Conservation (phyloP, 2,888 invertebrate species). For the Clusia tigrina region DNA sequence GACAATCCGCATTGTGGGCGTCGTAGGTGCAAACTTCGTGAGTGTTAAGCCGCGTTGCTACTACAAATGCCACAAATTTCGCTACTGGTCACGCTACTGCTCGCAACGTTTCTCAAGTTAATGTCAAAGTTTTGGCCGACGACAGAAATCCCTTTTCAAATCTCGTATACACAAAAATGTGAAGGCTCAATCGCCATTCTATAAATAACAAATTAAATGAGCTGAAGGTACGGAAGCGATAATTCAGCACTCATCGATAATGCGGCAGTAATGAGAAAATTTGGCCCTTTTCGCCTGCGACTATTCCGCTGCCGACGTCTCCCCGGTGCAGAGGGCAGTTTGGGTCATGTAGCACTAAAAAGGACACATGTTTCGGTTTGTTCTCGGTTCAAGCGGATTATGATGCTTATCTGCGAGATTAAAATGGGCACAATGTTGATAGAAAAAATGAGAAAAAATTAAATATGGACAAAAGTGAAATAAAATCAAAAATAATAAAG, state of each 20-base stretch:
- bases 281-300: neutral
- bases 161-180: conserved; percentile 34
- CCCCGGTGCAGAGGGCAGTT: neutral
- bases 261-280: conserved; percentile 14
- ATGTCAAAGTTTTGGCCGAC: conserved; percentile 31
- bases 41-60: neutral
- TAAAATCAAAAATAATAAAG: conserved; percentile 11
- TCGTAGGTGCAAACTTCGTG: too few relatives aligned
- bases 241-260: conserved; percentile 19
- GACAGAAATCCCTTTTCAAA: neutral
- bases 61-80: neutral
- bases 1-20: too few relatives aligned
- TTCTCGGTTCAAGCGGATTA: neutral
- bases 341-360: neutral
- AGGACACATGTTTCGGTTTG: neutral
- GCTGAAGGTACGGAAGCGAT: conserved; percentile 13
- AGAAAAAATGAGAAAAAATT: too few relatives aligned
- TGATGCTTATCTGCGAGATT: neutral
- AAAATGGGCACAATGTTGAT: too few relatives aligned
- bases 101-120: neutral
- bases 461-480: neutral
- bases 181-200: conserved; percentile 28
- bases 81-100: neutral
- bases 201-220: conserved; percentile 24
- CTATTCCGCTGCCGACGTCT: neutral